A percentile compares a stretch with the other conserved stretches of the same genome.
Evolutionary conservation across 2,113 vertebrate species (phyloP).

Genomic region (Lasiurus cinereus): DNA sequence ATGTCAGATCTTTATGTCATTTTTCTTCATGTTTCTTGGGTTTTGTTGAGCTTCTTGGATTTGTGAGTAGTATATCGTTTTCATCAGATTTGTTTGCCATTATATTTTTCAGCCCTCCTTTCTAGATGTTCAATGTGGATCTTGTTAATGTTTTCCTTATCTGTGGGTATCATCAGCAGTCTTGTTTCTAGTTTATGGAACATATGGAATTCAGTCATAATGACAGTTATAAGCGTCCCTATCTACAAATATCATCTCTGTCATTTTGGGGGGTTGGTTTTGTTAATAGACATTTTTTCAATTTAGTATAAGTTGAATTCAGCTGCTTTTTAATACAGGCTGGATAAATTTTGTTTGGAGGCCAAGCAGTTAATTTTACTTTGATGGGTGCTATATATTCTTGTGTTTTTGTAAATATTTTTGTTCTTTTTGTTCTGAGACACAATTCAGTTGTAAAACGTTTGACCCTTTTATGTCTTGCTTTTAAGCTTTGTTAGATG

Average conservation of each 20-base stretch:
- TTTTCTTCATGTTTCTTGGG: constrained; percentile 28
- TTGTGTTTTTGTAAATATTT: constrained; percentile 45
- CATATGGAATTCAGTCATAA: neutral
- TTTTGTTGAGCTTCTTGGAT: neutral
- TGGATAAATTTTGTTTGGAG: neutral
- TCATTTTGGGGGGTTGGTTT: neutral
- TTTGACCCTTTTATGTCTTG: neutral
- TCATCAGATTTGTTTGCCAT: neutral
- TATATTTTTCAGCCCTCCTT: neutral
- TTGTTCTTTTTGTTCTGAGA: constrained; percentile 14
- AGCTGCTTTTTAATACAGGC: neutral
- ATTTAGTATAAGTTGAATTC: neutral
- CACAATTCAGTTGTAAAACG: constrained; percentile 28
- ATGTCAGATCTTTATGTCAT: neutral
- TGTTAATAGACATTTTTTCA: neutral
- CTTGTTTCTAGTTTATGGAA: constrained; percentile 14
- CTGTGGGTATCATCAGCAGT: neutral
- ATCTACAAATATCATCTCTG: neutral
- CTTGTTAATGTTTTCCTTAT: neutral
- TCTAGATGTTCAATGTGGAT: neutral
- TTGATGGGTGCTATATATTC: neutral
- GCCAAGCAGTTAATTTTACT: neutral
- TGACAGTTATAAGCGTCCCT: neutral
- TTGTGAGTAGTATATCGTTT: constrained; percentile 1
- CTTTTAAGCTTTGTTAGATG: constrained; percentile 25